Evolutionary conservation across 2,113 vertebrate species (phyloP).

Genomic region (Elephas maximus): DNA sequence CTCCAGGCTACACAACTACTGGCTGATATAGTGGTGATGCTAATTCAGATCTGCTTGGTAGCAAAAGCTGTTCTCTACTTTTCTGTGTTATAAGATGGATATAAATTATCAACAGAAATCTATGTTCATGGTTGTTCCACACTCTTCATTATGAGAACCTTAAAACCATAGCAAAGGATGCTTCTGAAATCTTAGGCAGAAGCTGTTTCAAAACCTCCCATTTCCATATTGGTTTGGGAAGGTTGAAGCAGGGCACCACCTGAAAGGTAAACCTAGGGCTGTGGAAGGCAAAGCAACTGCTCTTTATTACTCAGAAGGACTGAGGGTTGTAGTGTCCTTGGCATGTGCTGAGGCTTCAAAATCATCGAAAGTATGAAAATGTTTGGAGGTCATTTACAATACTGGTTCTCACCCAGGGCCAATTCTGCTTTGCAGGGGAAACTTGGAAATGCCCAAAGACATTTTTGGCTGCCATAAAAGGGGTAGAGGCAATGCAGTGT

Average conservation of each 20-base stretch:
- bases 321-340: too few relatives aligned
- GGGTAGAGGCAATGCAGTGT: not conserved
- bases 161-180: not conserved
- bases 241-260: too few relatives aligned
- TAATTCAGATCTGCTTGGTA: not conserved
- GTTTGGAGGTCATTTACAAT: not conserved
- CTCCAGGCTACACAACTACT: not conserved
- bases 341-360: not conserved
- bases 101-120: not conserved
- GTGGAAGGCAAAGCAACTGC: too few relatives aligned
- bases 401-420: too few relatives aligned
- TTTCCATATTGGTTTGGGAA: too few relatives aligned
- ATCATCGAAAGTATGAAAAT: not conserved
- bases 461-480: not conserved
- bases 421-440: not conserved
- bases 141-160: not conserved
- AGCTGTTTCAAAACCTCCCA: too few relatives aligned
- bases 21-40: not conserved
- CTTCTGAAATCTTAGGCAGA: too few relatives aligned
- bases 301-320: too few relatives aligned
- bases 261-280: too few relatives aligned
- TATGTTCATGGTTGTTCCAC: not conserved
- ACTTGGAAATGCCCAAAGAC: not conserved
- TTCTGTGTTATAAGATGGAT: not conserved
- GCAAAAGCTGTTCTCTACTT: not conserved